Percentiles rank a stretch among this genome's conserved stretches.
Conservation (phyloP, 2,797 vertebrate genomes). For the Coracias cyanogaster region DNA sequence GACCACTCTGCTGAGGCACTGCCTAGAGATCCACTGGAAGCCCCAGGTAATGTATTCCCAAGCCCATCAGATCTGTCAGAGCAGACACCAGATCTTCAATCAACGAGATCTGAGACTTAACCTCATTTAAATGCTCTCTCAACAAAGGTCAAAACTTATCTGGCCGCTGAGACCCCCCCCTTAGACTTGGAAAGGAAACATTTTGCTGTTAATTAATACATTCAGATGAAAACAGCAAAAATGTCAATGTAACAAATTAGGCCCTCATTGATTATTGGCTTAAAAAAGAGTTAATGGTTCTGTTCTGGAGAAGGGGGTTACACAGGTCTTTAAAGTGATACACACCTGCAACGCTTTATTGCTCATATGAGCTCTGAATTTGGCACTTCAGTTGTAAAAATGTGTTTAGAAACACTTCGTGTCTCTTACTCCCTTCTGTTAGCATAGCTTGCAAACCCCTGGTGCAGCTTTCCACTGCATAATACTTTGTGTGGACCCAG, state of each 20-base stretch:
- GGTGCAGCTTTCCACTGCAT: not conserved
- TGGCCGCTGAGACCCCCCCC: conserved; percentile 27
- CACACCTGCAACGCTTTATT: not conserved
- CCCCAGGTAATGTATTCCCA: conserved; percentile 3
- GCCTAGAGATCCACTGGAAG: not conserved
- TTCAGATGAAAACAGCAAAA: conserved; percentile 77
- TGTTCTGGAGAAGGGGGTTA: conserved; percentile 56
- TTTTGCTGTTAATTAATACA: conserved; percentile 77
- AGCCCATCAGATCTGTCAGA: conserved; percentile 47
- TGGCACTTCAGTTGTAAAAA: not conserved
- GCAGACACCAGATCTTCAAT: conserved; percentile 20
- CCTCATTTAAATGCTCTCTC: conserved; percentile 70
- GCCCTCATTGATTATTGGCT: conserved; percentile 80
- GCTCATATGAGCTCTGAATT: not conserved
- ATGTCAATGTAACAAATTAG: conserved; percentile 81
- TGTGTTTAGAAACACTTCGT: not conserved
- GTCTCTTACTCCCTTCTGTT: not conserved
- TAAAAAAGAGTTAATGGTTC: conserved; percentile 69
- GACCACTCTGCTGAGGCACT: not conserved
- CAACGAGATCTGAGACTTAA: conserved; percentile 8
- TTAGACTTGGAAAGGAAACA: conserved; percentile 55
- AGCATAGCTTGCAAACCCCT: not conserved
- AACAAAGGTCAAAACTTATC: conserved; percentile 76
- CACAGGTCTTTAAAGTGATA: conserved; percentile 58
- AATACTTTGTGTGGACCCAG: rapidly evolving